Evolutionary conservation across 2,113 vertebrate species (phyloP), one percentile per base, ranked within the genome.

Genomic region (Erinaceus europaeus): DNA sequence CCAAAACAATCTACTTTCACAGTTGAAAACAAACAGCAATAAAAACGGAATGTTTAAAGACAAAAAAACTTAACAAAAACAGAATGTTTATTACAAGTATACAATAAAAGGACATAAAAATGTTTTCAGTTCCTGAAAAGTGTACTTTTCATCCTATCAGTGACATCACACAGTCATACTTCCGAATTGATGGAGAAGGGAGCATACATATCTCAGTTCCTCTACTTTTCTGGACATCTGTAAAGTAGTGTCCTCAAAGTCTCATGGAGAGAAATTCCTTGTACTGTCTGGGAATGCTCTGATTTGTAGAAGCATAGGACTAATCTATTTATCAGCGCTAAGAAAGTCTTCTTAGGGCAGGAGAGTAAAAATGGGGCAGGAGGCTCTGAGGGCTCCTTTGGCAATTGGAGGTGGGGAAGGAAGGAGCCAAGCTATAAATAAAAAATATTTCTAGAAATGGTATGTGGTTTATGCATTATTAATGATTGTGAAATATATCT

Each of bases 371-470:
- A 84, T 36, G 71, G 64, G 74, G 20, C 68, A 65, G 29, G 52
- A 86, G 77, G 40, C 67, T 82, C 87, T 50, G 89, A 84, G 67
- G 82, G 34, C 62, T 85, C 61, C 67, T 91, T 34, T 55, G 71
- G 84, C 78, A 84, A 82, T 3, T 81, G 85, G 83, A 86, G 52
- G 72, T 64, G 32, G 52, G 57, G 88, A 89, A 87, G 85, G 75
- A 93, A 90, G 72, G 64, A 91, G 92, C 40, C 44, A 89, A 86
- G 57, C 90, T 89, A 95, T 94, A 94, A 95, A 95, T 95, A 94
- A 95, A 78, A 85, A 91, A 85, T 82, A 93, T 64, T 91, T 94
- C 89, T 90, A 76, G 92, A 91, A 88, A 73, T 88, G 87, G 87
- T 91, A 86, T 90, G 90, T 90, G 86, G 46, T 65, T 50, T 38